Base-by-base conservation (phyloP, 53 echinoderm and acorn worm genomes). In the Stichopus horrens region DNA sequence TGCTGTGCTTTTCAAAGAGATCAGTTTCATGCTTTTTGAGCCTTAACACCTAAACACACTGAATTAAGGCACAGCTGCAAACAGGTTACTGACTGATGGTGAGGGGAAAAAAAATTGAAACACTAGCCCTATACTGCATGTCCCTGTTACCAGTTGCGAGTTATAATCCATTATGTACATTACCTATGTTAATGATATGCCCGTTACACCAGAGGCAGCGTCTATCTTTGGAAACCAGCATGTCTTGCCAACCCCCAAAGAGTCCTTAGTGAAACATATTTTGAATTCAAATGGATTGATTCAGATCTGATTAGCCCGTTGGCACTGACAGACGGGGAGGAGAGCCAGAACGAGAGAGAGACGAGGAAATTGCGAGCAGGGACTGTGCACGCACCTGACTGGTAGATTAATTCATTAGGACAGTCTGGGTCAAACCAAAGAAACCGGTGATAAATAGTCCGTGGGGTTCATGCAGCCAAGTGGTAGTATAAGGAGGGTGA, bases 131-230 rank as follows among this genome's bases (percentile, higher is more conserved):
- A 37, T 37, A 37, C 37, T 37, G 37, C 37, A 37, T 37, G 37
- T 37, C 37, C 37, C 71, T 71, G 71, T 18, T 18, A 63, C 14
- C 11, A 71, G 71, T 20, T 18, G 71, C 18, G 71, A 7, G 59
- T 9, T 71, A 71, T 71, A 71, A 71, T 71, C 71, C 19, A 71
- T 71, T 18, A 13, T 75, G 23, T 57, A 58, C 81, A 81, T 81
- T 81, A 81, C 58, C 21, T 81, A 81, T 81, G 81, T 81, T 81
- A 81, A 81, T 81, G 81, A 81, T 81, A 81, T 81, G 81, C 57
- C 81, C 16, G 57, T 81, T 81, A 81, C 37, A 57, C 57, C 18
- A 81, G 81, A 81, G 57, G 57, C 58, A 20, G 81, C 55, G 81
- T 81, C 81, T 81, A 81, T 81, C 56, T 81, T 81, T 57, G 81